Evolutionary conservation across 2,888 invertebrate genomes (phyloP), one percentile per base, ranked within the genome.

Genomic region (Hydrotaea diabolus): DNA sequence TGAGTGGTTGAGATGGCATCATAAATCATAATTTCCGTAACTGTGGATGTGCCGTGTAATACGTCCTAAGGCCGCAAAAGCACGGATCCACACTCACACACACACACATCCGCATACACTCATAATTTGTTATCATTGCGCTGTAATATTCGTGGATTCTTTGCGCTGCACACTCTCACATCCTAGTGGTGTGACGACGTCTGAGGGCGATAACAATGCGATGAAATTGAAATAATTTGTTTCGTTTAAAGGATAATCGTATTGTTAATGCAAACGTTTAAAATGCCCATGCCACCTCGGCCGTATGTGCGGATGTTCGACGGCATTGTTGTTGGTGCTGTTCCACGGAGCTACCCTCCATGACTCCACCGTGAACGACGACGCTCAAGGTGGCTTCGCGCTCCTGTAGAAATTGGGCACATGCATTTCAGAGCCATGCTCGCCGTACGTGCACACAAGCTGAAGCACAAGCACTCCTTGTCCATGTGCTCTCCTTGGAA

Each of bases 181-280:
- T 19, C 43, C 5, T 13, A 43, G 43, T 43, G 43, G 43, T 73
- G n/a, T n/a, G n/a, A 7, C 31, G 31, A 7, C 31, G 31, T 31
- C 7, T 2, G 31, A 2, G 72, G 81, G 77, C 72, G 76, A 73
- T 76, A 81, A 85, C 76, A 85, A 59, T 69, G 78, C 55, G 75
- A 83, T 59, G 85, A 79, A 69, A 46, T 85, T 82, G 82, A 85
- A 85, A 85, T 82, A 85, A 85, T 85, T 82, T 85, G 85, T 85
- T 85, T 85, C 85, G 82, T 85, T 85, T 85, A 85, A 76, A 85
- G 85, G 85, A 85, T 85, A 85, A 85, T 79, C 78, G 78, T 82
- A 82, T 80, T 82, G 86, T 83, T 85, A 83, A 85, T 86, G 84
- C 80, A 79, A 82, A 84, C 85, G 82, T 84, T 86, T 82, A 80